Base-by-base conservation (phyloP, 1,140 invertebrate species). In the Drosophila littoralis region DNA sequence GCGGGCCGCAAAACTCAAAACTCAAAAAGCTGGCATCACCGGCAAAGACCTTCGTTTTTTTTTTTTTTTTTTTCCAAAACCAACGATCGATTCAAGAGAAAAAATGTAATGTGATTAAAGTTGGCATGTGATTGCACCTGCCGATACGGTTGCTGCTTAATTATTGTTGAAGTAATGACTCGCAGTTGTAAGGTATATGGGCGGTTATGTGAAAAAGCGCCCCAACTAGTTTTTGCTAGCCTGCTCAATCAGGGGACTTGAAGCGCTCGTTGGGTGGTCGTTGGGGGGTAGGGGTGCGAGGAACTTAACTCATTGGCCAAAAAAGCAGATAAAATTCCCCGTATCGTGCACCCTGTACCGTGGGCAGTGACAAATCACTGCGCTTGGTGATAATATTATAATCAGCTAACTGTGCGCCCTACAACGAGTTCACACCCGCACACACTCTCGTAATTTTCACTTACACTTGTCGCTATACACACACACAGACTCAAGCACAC, bases 131-230 rank as follows among this genome's bases (percentile, higher is more conserved):
- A 36, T 55, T 55, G 52, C 57, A 43, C 17, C 57, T 45, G 40
- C 40, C 28, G 13, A 33, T 33, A 59, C 13, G 17, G 7, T 12
- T 43, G 54, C 17, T 40, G 45, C 15, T 46, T 45, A 65, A 54
- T 58, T 66, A 52, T 59, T 59, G 57, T 59, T 12, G 28, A 42
- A 13, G n/a, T 59, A 63, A 63, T 51, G n/a, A 40, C n/a, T 32
- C 3, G 17, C 15, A 8, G 32, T 66, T 43, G 33, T 55, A 46
- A 55, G n/a, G 46, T 63, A 7, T 32, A 22, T 50, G 10, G 12
- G 15, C n/a, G 36, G 22, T 28, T 4, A 28, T 28, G 4, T 55
- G 50, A 17, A n/a, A 15, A 65, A 54, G 22, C 50, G 22, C 7
- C 22, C 28, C 32, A 42, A 33, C 65, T 22, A 42, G 65, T 68